These are phyloP conservation scores for Kryphioiulus occultus DNA, from an alignment of 2,888 invertebrate genomes.

Conservation along the genomic window DNA sequence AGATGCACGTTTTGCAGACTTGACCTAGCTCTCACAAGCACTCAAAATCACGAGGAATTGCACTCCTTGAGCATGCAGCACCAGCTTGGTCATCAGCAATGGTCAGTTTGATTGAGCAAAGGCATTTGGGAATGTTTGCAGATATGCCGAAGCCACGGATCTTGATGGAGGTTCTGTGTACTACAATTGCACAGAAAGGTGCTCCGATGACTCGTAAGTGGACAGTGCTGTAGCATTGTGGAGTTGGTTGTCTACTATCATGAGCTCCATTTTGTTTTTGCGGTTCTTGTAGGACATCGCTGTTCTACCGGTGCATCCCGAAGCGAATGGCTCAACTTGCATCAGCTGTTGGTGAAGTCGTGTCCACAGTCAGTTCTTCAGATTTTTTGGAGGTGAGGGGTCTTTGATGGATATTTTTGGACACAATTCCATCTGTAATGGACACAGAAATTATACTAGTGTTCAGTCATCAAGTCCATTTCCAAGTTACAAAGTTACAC, in stretches of 20 bases:
- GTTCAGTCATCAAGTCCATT: no score
- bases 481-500: no score
- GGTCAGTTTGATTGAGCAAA: not conserved
- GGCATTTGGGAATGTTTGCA: not conserved
- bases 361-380: not conserved
- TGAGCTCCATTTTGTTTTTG: not conserved
- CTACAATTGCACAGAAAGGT: slow-evolving; percentile 49
- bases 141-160: slow-evolving; percentile 45
- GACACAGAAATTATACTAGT: no score
- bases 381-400: slow-evolving; percentile 45
- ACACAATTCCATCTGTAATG: no score
- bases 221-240: not conserved
- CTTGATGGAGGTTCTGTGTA: slow-evolving; percentile 49
- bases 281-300: slow-evolving; percentile 62
- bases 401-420: no score
- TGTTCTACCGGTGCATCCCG: slow-evolving; percentile 68
- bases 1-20: not conserved
- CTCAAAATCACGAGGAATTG: not conserved
- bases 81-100: not conserved
- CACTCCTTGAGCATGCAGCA: not conserved
- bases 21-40: no score
- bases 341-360: slow-evolving; percentile 48
- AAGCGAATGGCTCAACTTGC: slow-evolving; percentile 62
- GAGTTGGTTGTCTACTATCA: not conserved
- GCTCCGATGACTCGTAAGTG: slow-evolving; percentile 55